Evolutionary conservation across 2,797 vertebrate genomes (phyloP).

Genomic region (Cossypha heuglini): DNA sequence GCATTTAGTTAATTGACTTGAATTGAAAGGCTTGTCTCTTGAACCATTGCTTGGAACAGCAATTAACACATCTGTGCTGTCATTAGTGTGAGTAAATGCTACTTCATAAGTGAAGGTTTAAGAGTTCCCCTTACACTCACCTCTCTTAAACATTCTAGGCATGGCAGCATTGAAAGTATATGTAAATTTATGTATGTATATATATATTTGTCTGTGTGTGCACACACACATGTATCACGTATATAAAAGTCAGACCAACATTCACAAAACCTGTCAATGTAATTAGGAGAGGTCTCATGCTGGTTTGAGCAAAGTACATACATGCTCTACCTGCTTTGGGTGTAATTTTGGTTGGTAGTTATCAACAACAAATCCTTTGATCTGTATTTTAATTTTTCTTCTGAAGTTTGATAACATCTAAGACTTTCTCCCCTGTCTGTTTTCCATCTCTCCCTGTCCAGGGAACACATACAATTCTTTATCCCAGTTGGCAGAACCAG

Average conservation of each 20-base stretch:
- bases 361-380: background rate
- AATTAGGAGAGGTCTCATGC: background rate
- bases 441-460: background rate
- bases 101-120: background rate
- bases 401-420: background rate
- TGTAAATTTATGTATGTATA: accelerated
- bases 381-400: background rate
- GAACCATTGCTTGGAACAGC: background rate
- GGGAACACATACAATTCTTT: background rate
- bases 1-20: background rate
- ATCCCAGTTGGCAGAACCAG: background rate
- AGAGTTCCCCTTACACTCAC: background rate
- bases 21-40: background rate
- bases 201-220: background rate
- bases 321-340: background rate
- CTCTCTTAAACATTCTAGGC: background rate
- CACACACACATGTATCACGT: too few species aligned
- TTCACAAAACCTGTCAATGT: background rate
- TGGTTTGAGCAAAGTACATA: background rate
- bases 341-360: background rate
- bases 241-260: background rate
- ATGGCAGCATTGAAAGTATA: background rate
- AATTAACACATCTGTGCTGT: background rate
- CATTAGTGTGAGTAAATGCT: background rate
- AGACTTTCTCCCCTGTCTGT: background rate